Base-by-base conservation (phyloP, 2,113 vertebrate species). In the Peromyscus polionotus region DNA sequence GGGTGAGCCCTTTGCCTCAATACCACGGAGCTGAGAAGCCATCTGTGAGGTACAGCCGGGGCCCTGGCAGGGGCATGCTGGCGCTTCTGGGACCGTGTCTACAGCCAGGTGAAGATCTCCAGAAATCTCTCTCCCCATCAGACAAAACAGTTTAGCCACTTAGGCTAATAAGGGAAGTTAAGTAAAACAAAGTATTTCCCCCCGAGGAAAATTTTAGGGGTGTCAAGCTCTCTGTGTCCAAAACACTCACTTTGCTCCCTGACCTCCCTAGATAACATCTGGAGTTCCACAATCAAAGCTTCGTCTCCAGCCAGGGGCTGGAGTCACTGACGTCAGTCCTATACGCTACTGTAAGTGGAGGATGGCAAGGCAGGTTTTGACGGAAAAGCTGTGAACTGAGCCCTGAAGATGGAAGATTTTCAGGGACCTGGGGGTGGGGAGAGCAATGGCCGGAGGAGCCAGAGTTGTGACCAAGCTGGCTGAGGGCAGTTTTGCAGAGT, bases 101-200 rank as follows among this genome's bases (percentile, higher is more conserved):
- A 26, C 1, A 76, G 65, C 16, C 5, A 4, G 59, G 36, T 12
- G 63, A n/a, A 61, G 31, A 4, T 72, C 51, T 68, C 48, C 36
- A 73, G 76, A 76, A 61, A 54, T 39, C 42, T 90, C 75, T 93
- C 42, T 93, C 54, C 9, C 81, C 31, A 16, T 57, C 54, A 67
- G 45, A 68, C n/a, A 12, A 67, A 72, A 45, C 72, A 61, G 51
- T 67, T 88, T 54, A 39, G 72, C 54, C 87, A 91, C 88, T 48
- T 9, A 20, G 51, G 57, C 67, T 96, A 79, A 88, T 59, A 33
- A 77, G 54, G 54, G 59, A 59, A 79, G 77, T 33, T 45, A 85
- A 77, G 5, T 90, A 80, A 91, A 89, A 96, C 39, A 33, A 84
- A n/a, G 57, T 84, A 1, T 59, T 94, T 93, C 61, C 48, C 48